Evolutionary conservation across 2,797 vertebrate species (phyloP).

Genomic region (Nothura maculosa): DNA sequence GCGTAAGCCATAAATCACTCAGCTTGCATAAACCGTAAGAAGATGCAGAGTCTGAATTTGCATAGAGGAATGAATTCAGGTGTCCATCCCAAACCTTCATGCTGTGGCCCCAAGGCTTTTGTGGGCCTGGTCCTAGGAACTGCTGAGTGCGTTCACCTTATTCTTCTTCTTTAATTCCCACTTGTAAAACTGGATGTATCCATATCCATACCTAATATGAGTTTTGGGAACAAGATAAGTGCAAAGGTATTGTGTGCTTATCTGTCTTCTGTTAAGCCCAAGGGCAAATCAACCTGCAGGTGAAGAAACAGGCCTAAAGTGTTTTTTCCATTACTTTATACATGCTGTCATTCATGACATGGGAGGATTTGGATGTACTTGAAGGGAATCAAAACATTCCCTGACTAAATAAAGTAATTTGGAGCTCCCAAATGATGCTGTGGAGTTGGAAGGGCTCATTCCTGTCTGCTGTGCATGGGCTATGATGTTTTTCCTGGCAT

Average conservation of each 20-base stretch:
- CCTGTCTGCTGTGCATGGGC: neutral
- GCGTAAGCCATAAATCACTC: neutral
- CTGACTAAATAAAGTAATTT: neutral
- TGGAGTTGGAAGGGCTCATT: neutral
- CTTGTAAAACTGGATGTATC: neutral
- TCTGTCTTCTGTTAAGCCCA: neutral
- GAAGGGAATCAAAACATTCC: too few relatives aligned
- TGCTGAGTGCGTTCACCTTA: neutral
- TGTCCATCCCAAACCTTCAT: neutral
- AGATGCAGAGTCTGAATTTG: neutral
- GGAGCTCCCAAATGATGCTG: neutral
- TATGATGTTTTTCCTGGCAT: rapidly evolving
- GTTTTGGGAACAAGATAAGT: neutral
- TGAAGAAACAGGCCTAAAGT: neutral
- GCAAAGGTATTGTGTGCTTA: neutral
- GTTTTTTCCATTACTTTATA: neutral
- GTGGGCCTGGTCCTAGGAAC: neutral
- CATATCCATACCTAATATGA: neutral
- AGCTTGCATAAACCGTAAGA: neutral
- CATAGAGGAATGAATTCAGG: neutral
- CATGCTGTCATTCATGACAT: neutral
- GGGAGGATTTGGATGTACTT: neutral
- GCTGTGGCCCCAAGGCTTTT: neutral
- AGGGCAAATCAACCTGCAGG: neutral
- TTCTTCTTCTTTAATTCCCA: neutral